phyloP scores from a whole-genome alignment of 2,113 vertebrate genomes.

The Donacobius atricapilla region DNA sequence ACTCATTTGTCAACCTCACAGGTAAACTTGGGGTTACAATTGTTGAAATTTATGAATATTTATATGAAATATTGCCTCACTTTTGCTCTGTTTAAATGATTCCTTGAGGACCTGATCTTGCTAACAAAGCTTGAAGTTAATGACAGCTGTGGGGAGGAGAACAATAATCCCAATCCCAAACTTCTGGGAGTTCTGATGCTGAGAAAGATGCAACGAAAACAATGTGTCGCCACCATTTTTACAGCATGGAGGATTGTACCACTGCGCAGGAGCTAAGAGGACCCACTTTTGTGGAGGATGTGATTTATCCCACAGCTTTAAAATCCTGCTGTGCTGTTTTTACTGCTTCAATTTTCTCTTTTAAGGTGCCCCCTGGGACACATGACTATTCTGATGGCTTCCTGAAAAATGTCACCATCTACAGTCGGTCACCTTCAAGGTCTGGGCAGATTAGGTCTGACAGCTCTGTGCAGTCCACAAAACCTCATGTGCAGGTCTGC shows the following conservation, averaged over 20 bases:
- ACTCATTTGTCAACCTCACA: neutral
- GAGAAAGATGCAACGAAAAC: neutral
- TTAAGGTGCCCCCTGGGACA: neutral
- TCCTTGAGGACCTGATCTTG: neutral
- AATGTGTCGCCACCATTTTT: neutral
- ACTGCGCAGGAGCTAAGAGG: neutral
- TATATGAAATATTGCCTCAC: neutral
- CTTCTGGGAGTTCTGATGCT: neutral
- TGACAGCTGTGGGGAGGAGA: neutral
- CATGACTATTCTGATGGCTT: neutral
- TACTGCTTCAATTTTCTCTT: neutral
- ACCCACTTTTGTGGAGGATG: neutral
- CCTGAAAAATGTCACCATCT: neutral
- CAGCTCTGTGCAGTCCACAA: neutral
- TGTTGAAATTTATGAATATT: neutral
- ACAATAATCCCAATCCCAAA: neutral
- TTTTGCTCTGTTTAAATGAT: neutral
- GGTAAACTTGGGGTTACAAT: neutral
- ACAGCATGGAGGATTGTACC: neutral
- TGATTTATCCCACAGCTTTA: neutral
- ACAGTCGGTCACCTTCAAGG: neutral
- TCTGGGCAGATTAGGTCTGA: neutral
- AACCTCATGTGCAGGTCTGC: neutral
- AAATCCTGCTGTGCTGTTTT: neutral
- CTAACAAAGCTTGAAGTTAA: neutral